Conservation (phyloP, 2,888 invertebrate species). For the Thysanoteuthis rhombus region DNA sequence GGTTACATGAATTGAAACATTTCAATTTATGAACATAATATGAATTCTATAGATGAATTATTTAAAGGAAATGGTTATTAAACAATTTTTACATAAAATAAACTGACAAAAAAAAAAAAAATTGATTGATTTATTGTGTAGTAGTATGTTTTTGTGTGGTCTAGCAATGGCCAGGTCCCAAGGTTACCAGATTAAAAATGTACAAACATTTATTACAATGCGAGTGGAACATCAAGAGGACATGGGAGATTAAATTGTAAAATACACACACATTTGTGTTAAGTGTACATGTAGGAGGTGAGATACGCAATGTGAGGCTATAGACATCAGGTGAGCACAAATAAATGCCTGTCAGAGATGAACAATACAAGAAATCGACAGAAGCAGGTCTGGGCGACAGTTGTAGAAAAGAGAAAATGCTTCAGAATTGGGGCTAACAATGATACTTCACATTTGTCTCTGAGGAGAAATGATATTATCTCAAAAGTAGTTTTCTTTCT, state of each 20-base stretch:
- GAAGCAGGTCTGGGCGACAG: neutral
- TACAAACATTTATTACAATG: too few relatives aligned
- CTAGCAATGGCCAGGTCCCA: too few relatives aligned
- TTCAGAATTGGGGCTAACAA: neutral
- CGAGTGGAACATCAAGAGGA: neutral
- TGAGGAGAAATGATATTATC: neutral
- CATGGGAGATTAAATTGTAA: neutral
- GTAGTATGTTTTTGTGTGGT: too few relatives aligned
- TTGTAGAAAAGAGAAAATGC: neutral
- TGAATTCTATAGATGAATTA: too few relatives aligned
- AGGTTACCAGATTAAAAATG: too few relatives aligned
- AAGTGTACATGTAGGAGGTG: neutral
- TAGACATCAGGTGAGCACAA: neutral
- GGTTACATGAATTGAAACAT: too few relatives aligned
- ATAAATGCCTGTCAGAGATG: neutral
- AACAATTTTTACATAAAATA: too few relatives aligned
- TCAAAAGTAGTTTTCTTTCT: neutral
- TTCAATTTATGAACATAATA: too few relatives aligned
- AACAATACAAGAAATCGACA: constrained; percentile 12
- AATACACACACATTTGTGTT: neutral
- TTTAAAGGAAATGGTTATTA: too few relatives aligned
- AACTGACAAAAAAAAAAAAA: too few relatives aligned
- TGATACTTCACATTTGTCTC: neutral
- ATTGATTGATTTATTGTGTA: too few relatives aligned
- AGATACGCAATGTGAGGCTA: neutral